Conservation (phyloP, 2,113 vertebrate genomes). For the Podarcis muralis region DNA sequence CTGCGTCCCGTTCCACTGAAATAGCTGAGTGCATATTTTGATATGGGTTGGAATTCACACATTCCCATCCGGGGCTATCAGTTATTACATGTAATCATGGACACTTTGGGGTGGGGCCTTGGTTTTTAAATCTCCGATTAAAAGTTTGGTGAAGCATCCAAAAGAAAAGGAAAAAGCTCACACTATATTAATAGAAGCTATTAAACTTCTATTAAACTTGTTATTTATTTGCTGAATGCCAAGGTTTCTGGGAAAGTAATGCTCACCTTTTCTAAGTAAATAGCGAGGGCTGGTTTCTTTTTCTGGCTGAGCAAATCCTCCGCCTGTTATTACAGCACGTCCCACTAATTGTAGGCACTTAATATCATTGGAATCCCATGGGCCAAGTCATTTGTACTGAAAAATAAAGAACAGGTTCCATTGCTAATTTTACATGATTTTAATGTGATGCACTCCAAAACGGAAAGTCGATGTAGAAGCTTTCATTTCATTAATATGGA, state of each 20-base stretch:
- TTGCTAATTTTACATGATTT: background rate
- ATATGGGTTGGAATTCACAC: background rate
- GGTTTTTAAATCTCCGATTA: conserved; percentile 28
- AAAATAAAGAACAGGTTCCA: background rate
- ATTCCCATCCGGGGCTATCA: background rate
- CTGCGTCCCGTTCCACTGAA: no score
- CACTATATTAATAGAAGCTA: background rate
- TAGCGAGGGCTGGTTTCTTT: conserved; percentile 17
- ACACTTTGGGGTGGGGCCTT: background rate
- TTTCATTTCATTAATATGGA: conserved; percentile 13
- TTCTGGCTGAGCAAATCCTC: conserved; percentile 15
- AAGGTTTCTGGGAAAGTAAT: background rate
- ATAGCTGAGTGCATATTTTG: background rate
- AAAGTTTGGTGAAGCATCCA: background rate
- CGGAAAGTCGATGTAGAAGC: background rate
- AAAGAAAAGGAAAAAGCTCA: background rate
- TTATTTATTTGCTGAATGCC: background rate
- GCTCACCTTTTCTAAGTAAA: conserved; percentile 19
- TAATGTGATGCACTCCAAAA: background rate
- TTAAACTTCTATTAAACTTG: background rate
- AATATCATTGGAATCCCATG: conserved; percentile 2
- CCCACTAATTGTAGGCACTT: conserved; percentile 2
- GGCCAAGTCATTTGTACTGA: conserved; percentile 17
- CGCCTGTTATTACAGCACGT: background rate
- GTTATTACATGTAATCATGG: background rate